Base-by-base conservation (phyloP, 2,797 vertebrate species). In the Lithobates pipiens region DNA sequence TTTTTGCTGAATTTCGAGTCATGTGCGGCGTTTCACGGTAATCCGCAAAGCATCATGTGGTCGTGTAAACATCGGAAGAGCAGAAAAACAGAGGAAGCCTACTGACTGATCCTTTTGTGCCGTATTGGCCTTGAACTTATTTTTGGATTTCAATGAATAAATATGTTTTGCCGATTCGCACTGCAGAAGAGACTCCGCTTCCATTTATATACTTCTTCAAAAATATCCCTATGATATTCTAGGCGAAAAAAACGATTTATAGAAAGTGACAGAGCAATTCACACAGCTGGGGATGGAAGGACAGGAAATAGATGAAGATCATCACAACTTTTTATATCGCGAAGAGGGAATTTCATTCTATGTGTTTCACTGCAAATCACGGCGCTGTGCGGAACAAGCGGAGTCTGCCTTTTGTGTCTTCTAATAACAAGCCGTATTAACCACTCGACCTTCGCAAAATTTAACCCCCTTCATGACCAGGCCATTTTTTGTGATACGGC, bases 1-100 rank as follows among this genome's bases (percentile, higher is more conserved):
- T 91, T 91, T 67, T 89, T 85, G 76, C 86, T 88, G 87, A 91
- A 76, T 65, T 88, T 54, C 2, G 21, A 85, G 88, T 89, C 90
- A 89, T 15, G 81, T 74, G 78, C 82, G 86, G 83, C 69, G 61
- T 76, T 87, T 86, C 85, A 86, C 44, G 87, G 80, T 86, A 77
- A 88, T 86, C 84, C 83, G 70, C 10, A 46, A 88, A 83, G 77
- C 82, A 90, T 89, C 88, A 88, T 67, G 76, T 83, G 89, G 46
- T 13, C 0, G 69, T 71, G 5, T 74, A 90, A 88, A 89, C 2
- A 23, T 50, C 73, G 21, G 63, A 0, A 84, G 74, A 74, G 80
- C 5, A 32, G 65, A 42, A n/a, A 76, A 34, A 54, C 1, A 86
- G 13, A 74, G n/a, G 13, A 44, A n/a, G 39, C 80, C 68, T 73